Evolutionary conservation across 1,140 invertebrate species (phyloP), one percentile per base, ranked within the genome.

Genomic region (Lordiphosa mommai): DNA sequence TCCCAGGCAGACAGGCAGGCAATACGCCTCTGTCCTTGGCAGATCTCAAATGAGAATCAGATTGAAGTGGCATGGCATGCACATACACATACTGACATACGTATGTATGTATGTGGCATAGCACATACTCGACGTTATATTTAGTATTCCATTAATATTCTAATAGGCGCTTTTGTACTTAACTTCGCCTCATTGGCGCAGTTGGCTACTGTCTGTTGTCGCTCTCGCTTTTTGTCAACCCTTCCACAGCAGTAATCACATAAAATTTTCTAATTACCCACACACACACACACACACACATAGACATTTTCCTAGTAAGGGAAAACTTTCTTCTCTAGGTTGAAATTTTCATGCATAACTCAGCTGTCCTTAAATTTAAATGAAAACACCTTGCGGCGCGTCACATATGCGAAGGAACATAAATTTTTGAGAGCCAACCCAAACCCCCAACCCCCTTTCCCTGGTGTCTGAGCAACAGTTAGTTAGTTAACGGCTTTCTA

Each of bases 71-170:
- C 20, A 6, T 6, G 6, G 6, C 20, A 5, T 5, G 1, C 20
- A 23, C 20, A 23, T 5, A 23, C 20, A 23, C 20, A 23, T 5
- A 23, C 20, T 1, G 4, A 12, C 9, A 20, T 16, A 16, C 1
- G 12, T 14, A 7, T 16, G 14, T 9, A 27, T 13, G 12, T 12
- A n/a, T 33, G 44, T 17, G 10, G 27, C 3, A 44, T 29, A 36
- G 13, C 36, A 29, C 40, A 48, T 29, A 37, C 41, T 34, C 43
- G 47, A 36, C 48, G 52, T 46, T 69, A 34, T 87, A 87, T 87
- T 85, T 73, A 87, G 73, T 74, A 84, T 87, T 87, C 84, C 80
- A 87, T 87, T 87, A 87, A 87, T 87, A 87, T 87, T 87, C 84
- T 69, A 87, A 87, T 69, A 87, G 84, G 56, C 73, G 60, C 77